A percentile compares a stretch with the other conserved stretches of the same genome.
Evolutionary conservation across 2,113 vertebrate species (phyloP).

Genomic region (Proterorhinus semilunaris): DNA sequence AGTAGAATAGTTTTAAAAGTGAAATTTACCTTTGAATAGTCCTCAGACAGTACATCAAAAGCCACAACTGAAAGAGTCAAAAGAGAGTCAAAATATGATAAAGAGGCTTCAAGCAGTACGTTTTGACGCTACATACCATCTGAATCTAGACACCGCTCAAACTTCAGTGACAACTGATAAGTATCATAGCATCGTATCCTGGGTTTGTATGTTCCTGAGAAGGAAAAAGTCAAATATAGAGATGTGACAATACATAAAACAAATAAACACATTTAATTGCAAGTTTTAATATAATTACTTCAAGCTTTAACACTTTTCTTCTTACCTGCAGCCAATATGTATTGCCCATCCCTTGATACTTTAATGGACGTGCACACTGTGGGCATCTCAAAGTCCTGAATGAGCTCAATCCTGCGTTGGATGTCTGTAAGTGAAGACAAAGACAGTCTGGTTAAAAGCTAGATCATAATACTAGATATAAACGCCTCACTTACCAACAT

Average conservation of each 20-base stretch:
- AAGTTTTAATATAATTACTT: neutral
- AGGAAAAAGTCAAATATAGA: neutral
- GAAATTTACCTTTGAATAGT: constrained; percentile 93
- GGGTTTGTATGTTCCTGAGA: constrained; percentile 93
- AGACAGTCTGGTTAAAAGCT: neutral
- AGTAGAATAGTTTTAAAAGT: no score
- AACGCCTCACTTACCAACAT: constrained; percentile 85
- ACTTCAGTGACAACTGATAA: constrained; percentile 94
- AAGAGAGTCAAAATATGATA: constrained; percentile 50
- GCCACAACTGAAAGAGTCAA: constrained; percentile 87
- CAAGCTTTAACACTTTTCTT: neutral
- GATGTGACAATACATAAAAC: neutral
- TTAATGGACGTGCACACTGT: constrained; percentile 91
- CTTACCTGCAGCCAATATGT: constrained; percentile 90
- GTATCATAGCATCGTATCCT: constrained; percentile 93
- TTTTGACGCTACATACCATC: constrained; percentile 79
- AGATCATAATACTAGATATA: neutral
- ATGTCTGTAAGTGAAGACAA: constrained; percentile 75
- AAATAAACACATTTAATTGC: neutral
- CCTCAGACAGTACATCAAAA: constrained; percentile 95
- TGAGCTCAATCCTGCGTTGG: constrained; percentile 95
- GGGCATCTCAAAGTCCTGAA: constrained; percentile 99
- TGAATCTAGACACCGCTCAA: constrained; percentile 95
- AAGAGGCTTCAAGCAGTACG: fast-evolving
- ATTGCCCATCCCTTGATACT: constrained; percentile 94